These are phyloP conservation scores for Cancer borealis DNA, from an alignment of 2,888 invertebrate genomes.

Conservation along the genomic window DNA sequence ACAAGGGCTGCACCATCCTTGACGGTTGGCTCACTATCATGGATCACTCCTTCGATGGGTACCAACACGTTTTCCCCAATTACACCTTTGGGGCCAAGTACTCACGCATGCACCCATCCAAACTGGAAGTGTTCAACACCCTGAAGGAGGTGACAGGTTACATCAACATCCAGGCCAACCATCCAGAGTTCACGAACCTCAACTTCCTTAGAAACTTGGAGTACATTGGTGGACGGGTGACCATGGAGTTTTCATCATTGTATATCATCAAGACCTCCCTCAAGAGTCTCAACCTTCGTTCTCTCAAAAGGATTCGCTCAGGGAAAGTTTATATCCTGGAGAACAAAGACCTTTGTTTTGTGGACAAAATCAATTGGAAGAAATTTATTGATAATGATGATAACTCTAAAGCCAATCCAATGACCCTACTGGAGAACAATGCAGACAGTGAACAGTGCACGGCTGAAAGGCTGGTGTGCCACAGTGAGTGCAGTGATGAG, in stretches of 20 bases:
- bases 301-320: slow-evolving; percentile 90
- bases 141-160: slow-evolving; percentile 95
- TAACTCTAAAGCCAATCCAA: slow-evolving; percentile 84
- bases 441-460: slow-evolving; percentile 86
- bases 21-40: slow-evolving; percentile 95
- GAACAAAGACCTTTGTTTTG: slow-evolving; percentile 93
- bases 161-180: slow-evolving; percentile 93
- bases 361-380: slow-evolving; percentile 91
- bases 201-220: slow-evolving; percentile 96
- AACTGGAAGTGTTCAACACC: slow-evolving; percentile 92
- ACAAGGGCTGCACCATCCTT: slow-evolving; percentile 95
- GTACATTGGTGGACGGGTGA: slow-evolving; percentile 93
- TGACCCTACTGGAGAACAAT: slow-evolving; percentile 89
- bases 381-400: slow-evolving; percentile 83
- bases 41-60: slow-evolving; percentile 93
- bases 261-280: slow-evolving; percentile 95
- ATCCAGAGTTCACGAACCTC: slow-evolving; percentile 90
- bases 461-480: slow-evolving; percentile 89
- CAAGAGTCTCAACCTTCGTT: slow-evolving; percentile 89
- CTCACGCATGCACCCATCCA: slow-evolving; percentile 90
- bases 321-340: slow-evolving; percentile 93
- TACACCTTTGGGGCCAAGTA: slow-evolving; percentile 90
- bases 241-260: slow-evolving; percentile 92
- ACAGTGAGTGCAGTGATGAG: slow-evolving; percentile 90
- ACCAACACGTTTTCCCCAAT: slow-evolving; percentile 88